A percentile compares a stretch with the other conserved stretches of the same genome.
Conservation (phyloP, 2,888 invertebrate genomes). For the Hoplodrina ambigua region DNA sequence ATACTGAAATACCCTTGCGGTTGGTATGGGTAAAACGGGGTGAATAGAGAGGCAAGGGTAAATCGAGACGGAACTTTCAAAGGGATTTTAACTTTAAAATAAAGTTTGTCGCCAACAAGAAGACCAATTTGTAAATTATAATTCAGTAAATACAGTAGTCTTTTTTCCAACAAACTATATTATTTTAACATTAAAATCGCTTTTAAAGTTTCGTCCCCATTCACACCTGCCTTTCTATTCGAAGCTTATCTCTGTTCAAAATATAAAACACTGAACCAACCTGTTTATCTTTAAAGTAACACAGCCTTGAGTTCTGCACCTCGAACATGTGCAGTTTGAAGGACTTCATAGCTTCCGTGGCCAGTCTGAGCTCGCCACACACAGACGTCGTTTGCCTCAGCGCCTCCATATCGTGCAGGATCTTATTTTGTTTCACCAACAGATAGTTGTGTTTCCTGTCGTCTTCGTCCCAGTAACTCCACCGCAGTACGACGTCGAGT, state of each 20-base stretch:
- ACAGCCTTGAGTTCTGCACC: slow-evolving; percentile 94
- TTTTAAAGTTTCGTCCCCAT: no score
- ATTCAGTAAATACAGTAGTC: no score
- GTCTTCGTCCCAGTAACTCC: slow-evolving; percentile 97
- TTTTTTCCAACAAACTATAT: no score
- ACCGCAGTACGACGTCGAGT: slow-evolving; percentile 93
- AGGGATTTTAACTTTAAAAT: no score
- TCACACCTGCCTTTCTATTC: no score
- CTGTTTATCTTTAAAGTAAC: slow-evolving; percentile 94
- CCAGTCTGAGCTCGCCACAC: slow-evolving; percentile 95
- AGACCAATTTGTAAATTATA: no score
- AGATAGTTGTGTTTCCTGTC: slow-evolving; percentile 96
- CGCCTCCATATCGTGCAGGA: slow-evolving; percentile 85
- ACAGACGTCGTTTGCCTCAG: slow-evolving; percentile 91
- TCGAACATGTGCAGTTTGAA: slow-evolving; percentile 95
- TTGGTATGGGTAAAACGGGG: no score
- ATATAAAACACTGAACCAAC: slow-evolving; percentile 66
- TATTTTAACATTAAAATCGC: no score
- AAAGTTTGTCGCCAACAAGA: no score
- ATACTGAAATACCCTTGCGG: no score
- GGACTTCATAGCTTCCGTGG: slow-evolving; percentile 93
- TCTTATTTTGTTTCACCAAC: slow-evolving; percentile 90
- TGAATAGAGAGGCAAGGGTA: no score
- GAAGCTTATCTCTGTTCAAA: neutral
- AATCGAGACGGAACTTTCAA: no score